Percentiles rank a stretch among this genome's conserved stretches.
Evolutionary conservation across 2,113 vertebrate species (phyloP).

Genomic region (Pyxicephalus adspersus): DNA sequence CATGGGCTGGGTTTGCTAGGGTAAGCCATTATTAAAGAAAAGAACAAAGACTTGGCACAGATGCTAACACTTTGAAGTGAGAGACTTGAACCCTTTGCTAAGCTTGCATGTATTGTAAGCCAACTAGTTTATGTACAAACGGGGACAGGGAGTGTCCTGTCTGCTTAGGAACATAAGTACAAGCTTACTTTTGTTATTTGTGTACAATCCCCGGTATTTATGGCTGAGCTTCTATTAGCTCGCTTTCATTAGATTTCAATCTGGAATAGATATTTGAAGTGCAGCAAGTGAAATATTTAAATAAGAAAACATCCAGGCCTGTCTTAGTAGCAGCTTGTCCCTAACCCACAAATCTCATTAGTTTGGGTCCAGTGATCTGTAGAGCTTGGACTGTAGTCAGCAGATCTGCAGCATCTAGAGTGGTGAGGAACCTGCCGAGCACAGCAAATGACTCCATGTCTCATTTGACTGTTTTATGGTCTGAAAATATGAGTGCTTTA

Average conservation of each 20-base stretch:
- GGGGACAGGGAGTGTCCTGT: too few species aligned
- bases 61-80: too few species aligned
- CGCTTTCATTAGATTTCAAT: neutral
- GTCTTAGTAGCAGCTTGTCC: neutral
- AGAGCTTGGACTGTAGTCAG: neutral
- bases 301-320: neutral
- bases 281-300: neutral
- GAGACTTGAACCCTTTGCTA: too few species aligned
- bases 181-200: too few species aligned
- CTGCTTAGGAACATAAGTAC: too few species aligned
- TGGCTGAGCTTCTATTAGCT: too few species aligned
- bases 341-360: slow-evolving; percentile 35
- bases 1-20: too few species aligned
- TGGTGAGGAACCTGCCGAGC: slow-evolving; percentile 6
- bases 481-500: neutral
- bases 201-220: too few species aligned
- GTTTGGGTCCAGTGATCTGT: slow-evolving; percentile 29
- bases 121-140: too few species aligned
- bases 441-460: neutral
- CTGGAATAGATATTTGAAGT: neutral
- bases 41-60: too few species aligned
- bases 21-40: too few species aligned
- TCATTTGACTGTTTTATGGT: neutral
- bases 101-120: too few species aligned
- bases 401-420: slow-evolving; percentile 7